Evolutionary conservation across 2,888 invertebrate genomes (phyloP).

Genomic region (Philonicus albiceps): DNA sequence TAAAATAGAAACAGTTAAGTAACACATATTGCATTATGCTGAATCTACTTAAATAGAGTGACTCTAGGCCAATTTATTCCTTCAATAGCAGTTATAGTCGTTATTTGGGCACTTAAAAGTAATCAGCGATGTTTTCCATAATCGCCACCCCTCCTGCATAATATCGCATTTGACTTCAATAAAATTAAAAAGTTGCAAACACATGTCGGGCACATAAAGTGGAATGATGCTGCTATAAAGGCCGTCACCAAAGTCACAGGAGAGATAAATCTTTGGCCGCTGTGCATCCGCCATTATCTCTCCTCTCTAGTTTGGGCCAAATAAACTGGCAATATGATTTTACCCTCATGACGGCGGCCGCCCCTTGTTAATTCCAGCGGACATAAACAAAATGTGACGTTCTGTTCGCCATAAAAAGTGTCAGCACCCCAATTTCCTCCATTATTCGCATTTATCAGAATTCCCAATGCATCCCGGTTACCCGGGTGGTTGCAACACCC

Average conservation of each 20-base stretch:
- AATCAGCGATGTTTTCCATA: neutral
- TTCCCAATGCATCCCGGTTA: neutral
- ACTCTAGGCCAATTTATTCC: neutral
- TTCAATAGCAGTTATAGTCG: neutral
- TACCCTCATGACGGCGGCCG: neutral
- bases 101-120: neutral
- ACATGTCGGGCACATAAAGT: neutral
- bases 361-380: conserved; percentile 18
- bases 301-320: neutral
- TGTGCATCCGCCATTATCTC: neutral
- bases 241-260: neutral
- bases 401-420: conserved; percentile 5
- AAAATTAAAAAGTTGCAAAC: neutral
- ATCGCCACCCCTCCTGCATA: neutral
- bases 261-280: neutral
- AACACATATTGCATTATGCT: too few relatives aligned
- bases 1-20: too few relatives aligned
- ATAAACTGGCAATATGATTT: conserved; percentile 9
- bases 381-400: conserved; percentile 30
- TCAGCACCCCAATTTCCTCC: conserved; percentile 27
- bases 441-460: conserved; percentile 34
- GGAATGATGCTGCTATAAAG: neutral
- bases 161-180: neutral
- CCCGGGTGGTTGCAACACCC: neutral
- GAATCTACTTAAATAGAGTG: neutral